Base-by-base conservation (phyloP, 2,888 invertebrate species). In the Eristalis pertinax region DNA sequence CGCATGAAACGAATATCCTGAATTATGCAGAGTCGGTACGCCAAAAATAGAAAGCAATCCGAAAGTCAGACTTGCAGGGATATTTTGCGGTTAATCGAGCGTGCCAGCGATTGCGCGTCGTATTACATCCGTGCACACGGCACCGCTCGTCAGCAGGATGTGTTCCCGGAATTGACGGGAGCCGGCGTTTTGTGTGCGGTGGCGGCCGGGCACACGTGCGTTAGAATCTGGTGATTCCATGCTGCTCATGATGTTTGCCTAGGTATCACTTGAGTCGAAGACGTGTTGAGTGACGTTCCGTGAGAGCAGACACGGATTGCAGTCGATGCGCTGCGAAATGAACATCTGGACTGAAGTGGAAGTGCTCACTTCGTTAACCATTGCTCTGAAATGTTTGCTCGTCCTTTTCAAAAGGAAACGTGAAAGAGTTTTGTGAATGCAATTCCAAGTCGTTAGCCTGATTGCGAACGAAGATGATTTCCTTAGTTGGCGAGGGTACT, bases 1-100 rank as follows among this genome's bases (percentile, higher is more conserved):
- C 62, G 68, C 60, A 22, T 50, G 38, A 19, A 19, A 56, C 24
- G 32, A 50, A 19, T n/a, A n/a, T 50, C 50, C 8, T 69, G 77
- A 63, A 69, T 64, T 70, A 77, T 77, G 77, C 77, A 77, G 63
- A 63, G 26, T 35, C 13, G 62, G 26, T 63, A 1, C 19, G 69
- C 62, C 69, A 43, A 68, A 68, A 76, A 63, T 35, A 69, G 62
- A 50, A 76, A 62, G 43, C 43, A 70, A 38, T 29, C 4, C 35
- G 35, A 63, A 32, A 64, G 29, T 62, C 62, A 77, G 50, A 69
- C 62, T 43, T 35, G 60, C 26, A 69, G 10, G 50, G 50, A 19
- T 63, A 35, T 69, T 69, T 24, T 19, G 35, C 69, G 10, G 62
- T 63, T 62, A 69, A 62, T 77, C 32, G 63, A 56, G 77, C 69